Base-by-base conservation (phyloP, 37 sponge, comb jelly and placozoan genomes). In the Cladorhizidae sp. region DNA sequence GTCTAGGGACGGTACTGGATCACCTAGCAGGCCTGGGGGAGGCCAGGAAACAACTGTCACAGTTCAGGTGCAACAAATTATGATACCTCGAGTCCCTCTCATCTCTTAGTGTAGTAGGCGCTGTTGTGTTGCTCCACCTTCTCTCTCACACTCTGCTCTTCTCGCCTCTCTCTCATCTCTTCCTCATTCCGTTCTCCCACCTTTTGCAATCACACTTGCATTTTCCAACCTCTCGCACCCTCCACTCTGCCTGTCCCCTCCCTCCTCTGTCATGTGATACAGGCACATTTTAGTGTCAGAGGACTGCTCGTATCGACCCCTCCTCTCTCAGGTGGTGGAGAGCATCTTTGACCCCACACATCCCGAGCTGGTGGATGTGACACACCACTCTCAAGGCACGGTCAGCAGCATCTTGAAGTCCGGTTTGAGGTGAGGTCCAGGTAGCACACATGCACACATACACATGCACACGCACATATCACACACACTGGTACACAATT, bases 311-410 rank as follows among this genome's bases (percentile, higher is more conserved):
- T 80, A 87, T 80, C 28, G 35, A 3, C 61, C 82, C 20, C 41
- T 81, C 22, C 76, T 87, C 33, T 35, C 71, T 21, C 76, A 87
- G 89, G 17, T 92, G 3, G 64, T 73, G 64, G 81, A 87, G 22
- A 79, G 85, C 31, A 64, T 92, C 5, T 82, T 83, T 41, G 50
- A 73, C 36, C 83, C 88, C 50, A n/a, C 71, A 20, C 77, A 67
- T 22, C 88, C 85, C 22, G 80, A 74, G 36, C 63, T 92, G 5
- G 35, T 73, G 56, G 92, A 92, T 64, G 40, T 92, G 0, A 57
- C 68, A 0, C 58, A 87, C 59, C 88, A 92, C 79, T 83, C 92
- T 20, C 77, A 87, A 8, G 88, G 84, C 28, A 14, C 77, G 2
- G 41, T 80, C 14, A 39, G 72, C 36, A 67, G 83, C 59, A 58